These are phyloP conservation scores for Sarotherodon lohbergeri DNA, from an alignment of 2,113 vertebrate genomes.

Conservation along the genomic window DNA sequence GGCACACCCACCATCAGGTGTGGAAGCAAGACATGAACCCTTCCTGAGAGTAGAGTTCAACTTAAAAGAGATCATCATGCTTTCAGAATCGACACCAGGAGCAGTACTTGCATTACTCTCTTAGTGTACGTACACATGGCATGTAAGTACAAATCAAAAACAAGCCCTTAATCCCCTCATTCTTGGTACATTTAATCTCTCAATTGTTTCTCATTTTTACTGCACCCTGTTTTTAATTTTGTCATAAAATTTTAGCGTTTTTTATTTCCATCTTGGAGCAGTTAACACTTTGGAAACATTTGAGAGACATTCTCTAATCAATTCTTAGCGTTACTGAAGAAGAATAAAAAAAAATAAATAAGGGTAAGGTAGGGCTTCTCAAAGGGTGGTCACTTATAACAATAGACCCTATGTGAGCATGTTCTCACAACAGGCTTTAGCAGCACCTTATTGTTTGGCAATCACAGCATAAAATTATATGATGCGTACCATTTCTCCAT, in stretches of 20 bases:
- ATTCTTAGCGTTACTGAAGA: not conserved
- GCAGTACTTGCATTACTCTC: not conserved
- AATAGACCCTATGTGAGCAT: not conserved
- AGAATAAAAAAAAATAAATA: not conserved
- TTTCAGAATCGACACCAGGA: not conserved
- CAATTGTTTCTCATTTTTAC: not conserved
- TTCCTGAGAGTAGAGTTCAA: not conserved
- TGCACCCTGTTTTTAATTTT: not conserved
- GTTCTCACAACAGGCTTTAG: not conserved
- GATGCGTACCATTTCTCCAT: not conserved
- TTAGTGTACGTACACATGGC: not conserved
- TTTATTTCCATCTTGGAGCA: not conserved
- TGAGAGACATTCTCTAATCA: not conserved
- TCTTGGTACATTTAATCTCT: not conserved
- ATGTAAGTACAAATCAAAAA: not conserved
- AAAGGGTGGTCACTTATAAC: not conserved
- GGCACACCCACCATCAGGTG: not conserved
- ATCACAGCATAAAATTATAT: constrained; percentile 25
- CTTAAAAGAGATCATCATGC: not conserved
- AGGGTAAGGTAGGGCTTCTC: not conserved
- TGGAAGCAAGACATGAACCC: not conserved
- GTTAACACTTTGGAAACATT: not conserved
- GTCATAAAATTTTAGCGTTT: not conserved
- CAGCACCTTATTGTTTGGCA: constrained; percentile 25
- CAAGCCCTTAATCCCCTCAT: not conserved